These are phyloP conservation scores for Barnardius zonarius DNA, from an alignment of 2,113 vertebrate genomes.

Conservation along the genomic window DNA sequence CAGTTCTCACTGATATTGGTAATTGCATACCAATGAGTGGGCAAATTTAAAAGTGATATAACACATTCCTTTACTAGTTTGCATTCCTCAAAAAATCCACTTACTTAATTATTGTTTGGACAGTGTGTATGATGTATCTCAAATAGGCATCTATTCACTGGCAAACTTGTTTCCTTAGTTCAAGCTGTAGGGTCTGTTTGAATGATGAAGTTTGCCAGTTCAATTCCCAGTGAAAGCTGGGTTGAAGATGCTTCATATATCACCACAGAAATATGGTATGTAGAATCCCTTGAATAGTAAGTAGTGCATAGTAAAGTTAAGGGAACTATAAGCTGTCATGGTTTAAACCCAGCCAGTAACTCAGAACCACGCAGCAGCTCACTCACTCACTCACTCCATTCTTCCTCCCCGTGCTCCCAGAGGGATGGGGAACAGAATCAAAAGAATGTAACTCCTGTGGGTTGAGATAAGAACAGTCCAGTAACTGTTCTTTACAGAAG, in stretches of 20 bases:
- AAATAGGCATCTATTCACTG: not conserved
- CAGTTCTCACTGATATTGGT: not conserved
- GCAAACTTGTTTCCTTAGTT: not conserved
- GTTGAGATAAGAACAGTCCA: not conserved
- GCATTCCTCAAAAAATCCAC: not conserved
- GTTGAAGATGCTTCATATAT: not conserved
- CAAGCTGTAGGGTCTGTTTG: not conserved
- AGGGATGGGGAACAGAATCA: not conserved
- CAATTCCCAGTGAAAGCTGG: not conserved
- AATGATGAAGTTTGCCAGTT: not conserved
- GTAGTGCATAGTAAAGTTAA: not conserved
- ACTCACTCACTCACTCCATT: not conserved
- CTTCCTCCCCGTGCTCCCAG: too few relatives aligned
- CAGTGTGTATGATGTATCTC: not conserved
- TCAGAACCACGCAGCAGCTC: not conserved
- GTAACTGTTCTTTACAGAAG: not conserved
- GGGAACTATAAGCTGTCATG: not conserved
- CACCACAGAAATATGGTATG: not conserved
- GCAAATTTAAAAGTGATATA: not conserved
- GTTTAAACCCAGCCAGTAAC: not conserved
- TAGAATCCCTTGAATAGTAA: not conserved
- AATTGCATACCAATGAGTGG: not conserved
- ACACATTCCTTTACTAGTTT: not conserved
- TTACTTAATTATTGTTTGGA: not conserved
- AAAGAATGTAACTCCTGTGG: not conserved